Base-by-base conservation (phyloP, 2,113 vertebrate genomes). In the Brachyhypopomus occidentalis region DNA sequence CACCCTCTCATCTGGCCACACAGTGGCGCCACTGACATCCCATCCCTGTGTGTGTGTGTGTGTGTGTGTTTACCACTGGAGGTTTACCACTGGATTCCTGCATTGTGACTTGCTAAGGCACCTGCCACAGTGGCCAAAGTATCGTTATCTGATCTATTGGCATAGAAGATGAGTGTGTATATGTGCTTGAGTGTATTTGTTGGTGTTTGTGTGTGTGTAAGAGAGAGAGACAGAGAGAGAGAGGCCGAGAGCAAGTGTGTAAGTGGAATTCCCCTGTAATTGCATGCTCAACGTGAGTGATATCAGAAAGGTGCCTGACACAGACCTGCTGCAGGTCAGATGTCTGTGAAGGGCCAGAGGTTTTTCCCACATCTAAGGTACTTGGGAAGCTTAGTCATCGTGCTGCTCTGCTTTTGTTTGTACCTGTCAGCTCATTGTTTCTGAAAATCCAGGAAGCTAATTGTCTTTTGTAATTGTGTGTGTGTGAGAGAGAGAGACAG, bases 191-290 rank as follows among this genome's bases (percentile, higher is more conserved):
- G 66, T 38, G 34, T 52, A 14, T 52, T 2, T 14, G 45, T 38
- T 16, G 17, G 66, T 20, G 75, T 22, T 30, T 20, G 75, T 22
- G 56, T 62, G 56, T 62, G 74, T 62, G 74, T 5, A 22, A 1
- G 3, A 52, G 38, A 9, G 64, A 55, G 23, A 11, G 20, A 20
- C 41, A 36, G 19, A 36, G 45, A 12, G 45, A 14, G 45, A 52
- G 45, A 52, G 45, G 14, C 2, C 1, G 45, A 52, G 8, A 52
- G 45, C 41, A 41, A 41, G 41, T 76, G 34, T 45, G 17, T 25
- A 27, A n/a, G 83, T 73, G 78, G 69, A 72, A 84, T 79, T 84
- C 72, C 72, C 82, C 77, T 64, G n/a, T 63, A 70, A n/a, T 27
- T 59, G 20, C 71, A 62, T 12, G 34, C 66, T 41, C 66, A 69